phyloP scores from a whole-genome alignment of 2,113 vertebrate genomes.

The Eonycteris spelaea region DNA sequence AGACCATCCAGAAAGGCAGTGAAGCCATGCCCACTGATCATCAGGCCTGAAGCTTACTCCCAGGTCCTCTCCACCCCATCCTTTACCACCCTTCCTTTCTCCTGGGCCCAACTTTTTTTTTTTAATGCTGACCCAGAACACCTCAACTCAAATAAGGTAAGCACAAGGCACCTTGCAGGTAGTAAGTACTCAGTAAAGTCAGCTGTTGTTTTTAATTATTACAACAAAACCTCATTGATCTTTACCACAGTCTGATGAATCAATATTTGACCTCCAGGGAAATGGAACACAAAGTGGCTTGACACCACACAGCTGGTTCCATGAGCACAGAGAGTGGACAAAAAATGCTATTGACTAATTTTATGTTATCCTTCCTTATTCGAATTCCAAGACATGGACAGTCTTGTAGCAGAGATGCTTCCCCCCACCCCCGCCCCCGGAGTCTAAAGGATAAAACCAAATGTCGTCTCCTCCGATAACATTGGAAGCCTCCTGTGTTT shows the following conservation, averaged over 20 bases:
- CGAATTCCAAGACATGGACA: background rate
- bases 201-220: background rate
- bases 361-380: background rate
- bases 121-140: background rate
- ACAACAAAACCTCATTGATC: background rate
- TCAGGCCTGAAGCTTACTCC: too few relatives aligned
- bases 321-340: background rate
- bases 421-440: background rate
- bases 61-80: background rate
- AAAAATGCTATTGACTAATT: background rate
- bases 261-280: background rate
- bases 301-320: background rate
- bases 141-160: background rate
- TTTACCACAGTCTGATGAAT: background rate
- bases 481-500: background rate
- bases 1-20: background rate
- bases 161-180: fast-evolving
- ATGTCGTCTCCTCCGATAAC: background rate
- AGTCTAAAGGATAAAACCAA: background rate
- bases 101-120: background rate
- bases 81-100: background rate
- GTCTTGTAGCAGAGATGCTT: background rate
- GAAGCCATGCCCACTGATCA: too few relatives aligned
- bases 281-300: background rate
- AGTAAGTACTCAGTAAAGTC: background rate